Conservation (phyloP, 2,797 vertebrate genomes). For the Silurus aristotelis region DNA sequence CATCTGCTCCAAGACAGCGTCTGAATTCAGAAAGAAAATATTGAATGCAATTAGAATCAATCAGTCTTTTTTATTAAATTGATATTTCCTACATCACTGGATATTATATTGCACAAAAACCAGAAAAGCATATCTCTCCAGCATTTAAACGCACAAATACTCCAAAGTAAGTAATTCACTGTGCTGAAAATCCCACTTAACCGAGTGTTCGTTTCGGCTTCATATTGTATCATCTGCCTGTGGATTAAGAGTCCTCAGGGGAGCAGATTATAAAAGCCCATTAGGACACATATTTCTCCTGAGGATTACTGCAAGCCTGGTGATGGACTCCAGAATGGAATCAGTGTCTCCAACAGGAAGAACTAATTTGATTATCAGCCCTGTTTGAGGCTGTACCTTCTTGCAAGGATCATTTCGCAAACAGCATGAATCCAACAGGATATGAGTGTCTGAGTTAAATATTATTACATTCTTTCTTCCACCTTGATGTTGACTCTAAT, state of each 20-base stretch:
- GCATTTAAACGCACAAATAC: constrained; percentile 16
- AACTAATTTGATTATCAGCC: constrained; percentile 45
- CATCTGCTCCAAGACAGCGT: not conserved
- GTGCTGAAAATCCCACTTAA: constrained; percentile 41
- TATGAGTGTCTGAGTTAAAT: constrained; percentile 31
- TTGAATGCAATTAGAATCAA: not conserved
- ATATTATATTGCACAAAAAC: not conserved
- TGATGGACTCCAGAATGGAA: constrained; percentile 40
- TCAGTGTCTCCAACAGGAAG: constrained; percentile 43
- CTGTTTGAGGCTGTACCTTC: constrained; percentile 38
- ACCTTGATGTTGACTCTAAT: constrained; percentile 31
- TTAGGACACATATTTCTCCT: constrained; percentile 47
- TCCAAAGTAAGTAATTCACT: constrained; percentile 22
- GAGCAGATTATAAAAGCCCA: constrained; percentile 49
- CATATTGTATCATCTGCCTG: constrained; percentile 36
- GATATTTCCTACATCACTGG: not conserved
- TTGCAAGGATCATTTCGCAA: constrained; percentile 34
- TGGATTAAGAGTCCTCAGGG: constrained; percentile 50
- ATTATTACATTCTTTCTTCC: constrained; percentile 28
- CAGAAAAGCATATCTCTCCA: not conserved
- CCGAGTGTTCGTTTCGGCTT: constrained; percentile 36
- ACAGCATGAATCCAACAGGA: constrained; percentile 46
- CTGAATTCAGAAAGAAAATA: not conserved
- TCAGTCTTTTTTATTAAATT: not conserved
- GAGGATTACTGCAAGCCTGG: constrained; percentile 45